Evolutionary conservation across 1,140 invertebrate species (phyloP).

Genomic region (Drosophila equinoxialis): DNA sequence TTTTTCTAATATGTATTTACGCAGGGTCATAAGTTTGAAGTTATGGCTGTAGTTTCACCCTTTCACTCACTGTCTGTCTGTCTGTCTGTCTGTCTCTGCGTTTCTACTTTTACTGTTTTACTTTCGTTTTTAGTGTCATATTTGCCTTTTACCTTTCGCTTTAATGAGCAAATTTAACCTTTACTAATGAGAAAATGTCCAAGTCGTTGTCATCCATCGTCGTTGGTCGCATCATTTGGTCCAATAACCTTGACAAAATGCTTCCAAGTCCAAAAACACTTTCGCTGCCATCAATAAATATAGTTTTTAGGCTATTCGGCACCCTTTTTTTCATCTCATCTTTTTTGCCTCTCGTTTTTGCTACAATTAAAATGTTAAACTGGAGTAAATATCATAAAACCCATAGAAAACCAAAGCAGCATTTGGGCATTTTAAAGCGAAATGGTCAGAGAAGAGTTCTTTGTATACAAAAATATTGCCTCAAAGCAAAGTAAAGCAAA

Average conservation of each 20-base stretch:
- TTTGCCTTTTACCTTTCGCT: slow-evolving; percentile 49
- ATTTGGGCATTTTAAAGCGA: neutral
- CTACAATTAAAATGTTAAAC: slow-evolving; percentile 81
- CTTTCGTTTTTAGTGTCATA: neutral
- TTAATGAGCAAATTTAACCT: slow-evolving; percentile 71
- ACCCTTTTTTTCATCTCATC: slow-evolving; percentile 31
- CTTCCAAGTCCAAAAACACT: slow-evolving; percentile 51
- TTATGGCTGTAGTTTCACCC: neutral
- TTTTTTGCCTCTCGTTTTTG: slow-evolving; percentile 46
- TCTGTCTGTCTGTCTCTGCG: neutral
- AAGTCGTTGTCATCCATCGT: slow-evolving; percentile 8
- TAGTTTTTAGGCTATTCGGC: neutral
- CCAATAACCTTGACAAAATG: slow-evolving; percentile 42
- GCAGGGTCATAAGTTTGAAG: too few species aligned
- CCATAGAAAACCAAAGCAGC: slow-evolving; percentile 31
- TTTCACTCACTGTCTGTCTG: neutral
- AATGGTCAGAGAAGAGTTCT: slow-evolving; percentile 29
- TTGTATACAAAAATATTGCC: slow-evolving; percentile 62
- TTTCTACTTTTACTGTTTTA: slow-evolving; percentile 25
- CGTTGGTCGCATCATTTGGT: slow-evolving; percentile 40
- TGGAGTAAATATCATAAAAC: slow-evolving; percentile 70
- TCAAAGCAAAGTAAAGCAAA: slow-evolving; percentile 47
- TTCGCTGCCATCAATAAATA: slow-evolving; percentile 47
- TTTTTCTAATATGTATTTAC: too few species aligned
- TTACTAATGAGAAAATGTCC: slow-evolving; percentile 66